Evolutionary conservation across 2,797 vertebrate species (phyloP).

Genomic region (Neoniphon sammara): DNA sequence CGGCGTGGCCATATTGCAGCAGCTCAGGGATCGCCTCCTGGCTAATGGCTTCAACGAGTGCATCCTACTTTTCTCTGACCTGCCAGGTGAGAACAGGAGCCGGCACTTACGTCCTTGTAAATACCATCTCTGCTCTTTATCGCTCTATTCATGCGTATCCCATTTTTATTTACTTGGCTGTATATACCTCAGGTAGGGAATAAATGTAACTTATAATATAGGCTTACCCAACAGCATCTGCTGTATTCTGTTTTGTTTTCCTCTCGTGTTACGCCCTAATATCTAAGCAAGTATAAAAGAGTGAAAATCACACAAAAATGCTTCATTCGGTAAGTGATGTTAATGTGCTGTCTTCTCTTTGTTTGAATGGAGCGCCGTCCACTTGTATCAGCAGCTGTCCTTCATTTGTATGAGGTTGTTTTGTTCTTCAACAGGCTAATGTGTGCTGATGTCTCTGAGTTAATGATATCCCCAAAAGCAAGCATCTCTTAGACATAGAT

Average conservation of each 20-base stretch:
- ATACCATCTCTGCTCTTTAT: neutral
- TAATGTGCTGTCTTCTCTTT: neutral
- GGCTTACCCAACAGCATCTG: neutral
- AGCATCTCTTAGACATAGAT: slow-evolving; percentile 39
- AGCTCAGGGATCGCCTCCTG: slow-evolving; percentile 93
- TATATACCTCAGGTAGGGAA: neutral
- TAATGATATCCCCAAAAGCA: slow-evolving; percentile 54
- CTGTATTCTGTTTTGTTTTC: neutral
- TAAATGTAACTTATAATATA: neutral
- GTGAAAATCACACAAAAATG: slow-evolving; percentile 1
- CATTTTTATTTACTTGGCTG: neutral
- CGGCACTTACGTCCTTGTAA: neutral
- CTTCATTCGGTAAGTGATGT: neutral
- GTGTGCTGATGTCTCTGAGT: slow-evolving; percentile 41
- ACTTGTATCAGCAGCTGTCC: slow-evolving; percentile 1
- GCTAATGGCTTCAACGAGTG: slow-evolving; percentile 99
- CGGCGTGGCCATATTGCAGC: slow-evolving; percentile 97
- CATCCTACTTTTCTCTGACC: slow-evolving; percentile 98
- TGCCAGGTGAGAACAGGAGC: slow-evolving; percentile 88
- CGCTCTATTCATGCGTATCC: neutral
- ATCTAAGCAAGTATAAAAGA: neutral
- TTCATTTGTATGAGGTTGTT: slow-evolving; percentile 9
- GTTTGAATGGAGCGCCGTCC: slow-evolving; percentile 13
- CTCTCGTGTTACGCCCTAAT: neutral
- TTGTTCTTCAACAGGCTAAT: slow-evolving; percentile 31